Evolutionary conservation across 1,140 invertebrate genomes (phyloP).

Genomic region (Formica exsecta): DNA sequence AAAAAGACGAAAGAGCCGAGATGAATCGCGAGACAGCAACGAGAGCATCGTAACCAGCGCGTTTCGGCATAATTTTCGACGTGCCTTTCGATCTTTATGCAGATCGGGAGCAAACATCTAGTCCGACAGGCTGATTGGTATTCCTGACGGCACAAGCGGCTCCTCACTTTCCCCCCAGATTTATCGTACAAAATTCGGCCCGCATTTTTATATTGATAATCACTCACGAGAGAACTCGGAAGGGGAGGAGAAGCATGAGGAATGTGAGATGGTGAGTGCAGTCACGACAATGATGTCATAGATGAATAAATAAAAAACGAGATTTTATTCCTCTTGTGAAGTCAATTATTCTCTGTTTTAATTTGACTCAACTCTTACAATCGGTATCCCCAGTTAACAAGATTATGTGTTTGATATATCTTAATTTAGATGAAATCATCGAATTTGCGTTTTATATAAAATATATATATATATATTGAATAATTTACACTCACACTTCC

Average conservation of each 20-base stretch:
- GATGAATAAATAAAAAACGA: conserved; percentile 71
- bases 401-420: neutral
- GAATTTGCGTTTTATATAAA: neutral
- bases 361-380: neutral
- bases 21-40: conserved; percentile 38
- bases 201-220: conserved; percentile 83
- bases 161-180: conserved; percentile 74
- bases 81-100: conserved; percentile 79
- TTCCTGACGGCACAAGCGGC: conserved; percentile 71
- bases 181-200: conserved; percentile 80
- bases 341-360: conserved; percentile 42
- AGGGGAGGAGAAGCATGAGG: conserved; percentile 61
- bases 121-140: conserved; percentile 82
- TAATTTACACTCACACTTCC: neutral
- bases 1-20: neutral
- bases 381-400: neutral
- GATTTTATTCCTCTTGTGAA: conserved; percentile 54
- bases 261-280: conserved; percentile 76
- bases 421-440: neutral
- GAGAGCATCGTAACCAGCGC: conserved; percentile 62
- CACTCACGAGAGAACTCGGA: conserved; percentile 61
- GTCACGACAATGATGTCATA: conserved; percentile 76
- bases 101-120: conserved; percentile 82
- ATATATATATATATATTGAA: neutral
- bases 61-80: conserved; percentile 78